Evolutionary conservation across 2,113 vertebrate genomes (phyloP).

Genomic region (Petaurus breviceps): DNA sequence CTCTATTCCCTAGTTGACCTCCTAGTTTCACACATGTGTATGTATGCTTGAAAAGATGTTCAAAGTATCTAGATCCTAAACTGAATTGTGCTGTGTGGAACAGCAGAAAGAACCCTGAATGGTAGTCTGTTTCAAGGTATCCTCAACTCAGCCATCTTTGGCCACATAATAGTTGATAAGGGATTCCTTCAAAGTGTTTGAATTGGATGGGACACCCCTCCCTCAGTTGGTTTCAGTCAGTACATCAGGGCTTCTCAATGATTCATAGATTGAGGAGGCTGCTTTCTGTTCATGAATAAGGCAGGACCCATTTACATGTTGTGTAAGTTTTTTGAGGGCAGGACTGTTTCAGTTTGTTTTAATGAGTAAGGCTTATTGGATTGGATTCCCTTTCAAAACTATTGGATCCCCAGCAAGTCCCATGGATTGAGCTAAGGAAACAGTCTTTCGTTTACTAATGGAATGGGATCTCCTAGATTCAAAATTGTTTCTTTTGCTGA

Average conservation of each 20-base stretch:
- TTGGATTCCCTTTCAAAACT: neutral
- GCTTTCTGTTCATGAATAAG: neutral
- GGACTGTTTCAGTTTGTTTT: neutral
- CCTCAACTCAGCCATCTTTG: neutral
- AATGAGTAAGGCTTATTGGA: neutral
- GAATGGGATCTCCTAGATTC: neutral
- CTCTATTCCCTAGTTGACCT: neutral
- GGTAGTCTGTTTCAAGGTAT: neutral
- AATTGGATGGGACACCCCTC: neutral
- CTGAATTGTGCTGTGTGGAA: neutral
- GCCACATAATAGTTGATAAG: neutral
- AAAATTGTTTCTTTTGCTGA: neutral
- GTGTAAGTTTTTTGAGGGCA: neutral
- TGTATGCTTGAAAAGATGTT: neutral
- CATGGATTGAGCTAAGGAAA: neutral
- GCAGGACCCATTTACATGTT: neutral
- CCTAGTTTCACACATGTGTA: neutral
- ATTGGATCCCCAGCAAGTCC: neutral
- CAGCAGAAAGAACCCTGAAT: neutral
- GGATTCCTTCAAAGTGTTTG: neutral
- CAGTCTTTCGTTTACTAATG: neutral
- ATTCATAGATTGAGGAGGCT: neutral
- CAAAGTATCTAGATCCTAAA: neutral
- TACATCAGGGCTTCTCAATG: neutral
- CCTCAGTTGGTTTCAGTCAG: neutral